Evolutionary conservation across 2,797 vertebrate genomes (phyloP).

Genomic region (Danio aesculapii): DNA sequence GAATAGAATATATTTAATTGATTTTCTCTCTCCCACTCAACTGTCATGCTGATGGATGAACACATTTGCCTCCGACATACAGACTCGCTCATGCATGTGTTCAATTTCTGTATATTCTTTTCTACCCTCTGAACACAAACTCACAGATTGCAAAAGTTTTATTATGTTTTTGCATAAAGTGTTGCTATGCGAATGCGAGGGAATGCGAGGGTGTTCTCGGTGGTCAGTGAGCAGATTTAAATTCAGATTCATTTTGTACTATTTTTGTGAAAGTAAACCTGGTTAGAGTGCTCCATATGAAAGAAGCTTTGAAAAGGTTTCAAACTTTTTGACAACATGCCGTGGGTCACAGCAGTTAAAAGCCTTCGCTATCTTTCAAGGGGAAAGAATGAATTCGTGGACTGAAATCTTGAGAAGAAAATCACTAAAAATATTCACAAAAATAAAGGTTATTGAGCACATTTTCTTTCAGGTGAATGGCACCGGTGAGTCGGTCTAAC

Average conservation of each 20-base stretch:
- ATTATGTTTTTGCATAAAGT: background rate
- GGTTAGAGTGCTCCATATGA: background rate
- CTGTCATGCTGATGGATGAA: slow-evolving; percentile 71
- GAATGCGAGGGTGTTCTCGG: too few species aligned
- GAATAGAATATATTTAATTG: slow-evolving; percentile 71
- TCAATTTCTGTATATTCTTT: slow-evolving; percentile 45
- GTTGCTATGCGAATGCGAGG: background rate
- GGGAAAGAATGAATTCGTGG: background rate
- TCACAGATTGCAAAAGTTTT: slow-evolving; percentile 24
- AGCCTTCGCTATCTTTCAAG: background rate
- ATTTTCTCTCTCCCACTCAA: slow-evolving; percentile 74
- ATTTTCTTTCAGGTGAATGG: background rate
- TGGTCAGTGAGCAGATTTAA: background rate
- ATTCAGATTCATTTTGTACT: background rate
- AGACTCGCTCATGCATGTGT: slow-evolving; percentile 65
- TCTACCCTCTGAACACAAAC: slow-evolving; percentile 39
- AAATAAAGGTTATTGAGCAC: background rate
- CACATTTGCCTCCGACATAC: slow-evolving; percentile 73
- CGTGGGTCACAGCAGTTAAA: background rate
- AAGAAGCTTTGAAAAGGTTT: too few species aligned
- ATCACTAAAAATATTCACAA: background rate
- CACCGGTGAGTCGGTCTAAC: slow-evolving; percentile 10
- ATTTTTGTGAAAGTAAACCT: background rate
- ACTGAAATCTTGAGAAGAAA: background rate
- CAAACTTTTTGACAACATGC: background rate